A percentile compares a stretch with the other conserved stretches of the same genome.
phyloP scores from a whole-genome alignment of 2,113 vertebrate species.

The Theristicus caerulescens region DNA sequence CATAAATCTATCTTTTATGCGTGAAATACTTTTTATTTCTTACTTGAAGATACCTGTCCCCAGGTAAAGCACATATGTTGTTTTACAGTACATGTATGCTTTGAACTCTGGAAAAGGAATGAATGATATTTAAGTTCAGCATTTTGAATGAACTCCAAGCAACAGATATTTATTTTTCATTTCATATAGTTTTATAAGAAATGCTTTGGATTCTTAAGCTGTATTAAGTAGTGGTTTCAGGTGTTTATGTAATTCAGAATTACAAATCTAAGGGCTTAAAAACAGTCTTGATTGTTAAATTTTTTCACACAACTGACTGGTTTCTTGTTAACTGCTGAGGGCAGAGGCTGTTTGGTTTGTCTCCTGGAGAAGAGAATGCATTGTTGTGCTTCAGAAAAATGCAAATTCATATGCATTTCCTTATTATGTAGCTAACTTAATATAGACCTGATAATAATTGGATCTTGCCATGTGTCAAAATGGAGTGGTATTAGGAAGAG shows the following conservation, averaged over 20 bases:
- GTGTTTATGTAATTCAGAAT: background rate
- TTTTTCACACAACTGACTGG: background rate
- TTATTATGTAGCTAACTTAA: background rate
- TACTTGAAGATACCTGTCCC: background rate
- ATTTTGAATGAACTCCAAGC: background rate
- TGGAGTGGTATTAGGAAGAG: background rate
- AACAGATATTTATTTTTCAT: background rate
- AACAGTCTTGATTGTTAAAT: background rate
- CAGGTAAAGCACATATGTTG: background rate
- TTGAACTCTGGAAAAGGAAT: background rate
- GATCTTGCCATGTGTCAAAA: background rate
- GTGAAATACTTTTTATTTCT: background rate
- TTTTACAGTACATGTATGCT: background rate
- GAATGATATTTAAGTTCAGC: background rate
- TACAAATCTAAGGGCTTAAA: background rate
- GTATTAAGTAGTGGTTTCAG: background rate
- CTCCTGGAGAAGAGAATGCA: background rate
- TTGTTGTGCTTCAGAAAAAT: background rate
- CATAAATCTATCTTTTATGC: background rate
- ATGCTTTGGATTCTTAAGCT: background rate
- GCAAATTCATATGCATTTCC: background rate
- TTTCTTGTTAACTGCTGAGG: background rate
- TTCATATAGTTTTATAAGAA: background rate
- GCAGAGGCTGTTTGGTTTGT: background rate
- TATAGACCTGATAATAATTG: background rate